Evolutionary conservation across 2,888 invertebrate species (phyloP), one percentile per base, ranked within the genome.

Genomic region (Sarcophaga caerulescens): DNA sequence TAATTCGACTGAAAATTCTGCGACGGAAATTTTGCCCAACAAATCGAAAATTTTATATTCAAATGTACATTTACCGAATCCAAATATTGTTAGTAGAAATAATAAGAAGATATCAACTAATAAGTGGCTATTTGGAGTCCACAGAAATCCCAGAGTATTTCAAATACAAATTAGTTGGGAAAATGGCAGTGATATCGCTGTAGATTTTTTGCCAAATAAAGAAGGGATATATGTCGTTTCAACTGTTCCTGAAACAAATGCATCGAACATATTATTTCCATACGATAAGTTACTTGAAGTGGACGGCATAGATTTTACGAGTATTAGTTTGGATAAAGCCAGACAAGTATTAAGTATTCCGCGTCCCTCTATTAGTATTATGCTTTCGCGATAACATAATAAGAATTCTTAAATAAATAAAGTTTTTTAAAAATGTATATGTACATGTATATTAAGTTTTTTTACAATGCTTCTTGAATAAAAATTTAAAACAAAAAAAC

Each of bases 81-180:
- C 17, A 60, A 82, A 75, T 66, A 88, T 87, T 17, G 89, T 88
- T 66, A 88, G 85, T 17, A 91, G 89, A 57, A 87, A 87, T 66
- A 88, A 80, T 59, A 84, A 85, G 12, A 87, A 88, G 73, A 88
- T 82, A 62, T 89, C 89, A n/a, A 91, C 90, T 69, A 90, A 90
- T 21, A 89, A 91, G 17, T 93, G 93, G 93, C 89, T 93, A 14
- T 93, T 93, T 88, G 93, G 93, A 1, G 89, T 90, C 0, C 93
- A 93, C 87, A 93, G 91, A 88, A 93, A 93, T 89, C 93, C 93
- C 23, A 93, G 92, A 21, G 93, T 93, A 57, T 92, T 92, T 85
- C 93, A 93, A 89, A 89, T 93, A 17, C 90, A 91, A 1, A 89
- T 93, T 4, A 91, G 90, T 85, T 92, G 91, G 89, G 91, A 91